Base-by-base conservation (phyloP, 2,888 invertebrate species). In the Phoenoteleia sp. region DNA sequence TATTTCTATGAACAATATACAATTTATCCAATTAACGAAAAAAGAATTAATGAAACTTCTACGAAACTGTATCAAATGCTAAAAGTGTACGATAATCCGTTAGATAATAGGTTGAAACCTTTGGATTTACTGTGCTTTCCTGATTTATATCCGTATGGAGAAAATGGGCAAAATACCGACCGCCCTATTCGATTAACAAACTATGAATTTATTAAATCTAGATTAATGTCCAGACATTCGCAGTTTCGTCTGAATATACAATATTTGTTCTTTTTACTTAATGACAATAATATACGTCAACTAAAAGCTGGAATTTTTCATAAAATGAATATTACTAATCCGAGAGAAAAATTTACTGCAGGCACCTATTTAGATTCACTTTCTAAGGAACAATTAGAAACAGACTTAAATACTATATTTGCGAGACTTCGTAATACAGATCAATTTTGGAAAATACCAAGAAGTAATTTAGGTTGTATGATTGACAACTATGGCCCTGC, bases 41-140 rank as follows among this genome's bases (percentile, higher is more conserved):
- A 62, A 36, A 76, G 62, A 19, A 58, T 69, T 27, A 74, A 87
- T 62, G 80, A 85, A 33, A 56, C 19, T 54, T 17, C 69, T 17
- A 69, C 54, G 5, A 39, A 15, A 15, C 19, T 89, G 2, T 89
- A 89, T 60, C 88, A 88, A 76, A 88, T 90, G 89, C 21, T 84
- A 23, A 83, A 86, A 84, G 66, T 90, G 1, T 49, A 81, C 5
- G 88, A 86, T 17, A 45, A 64, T 15, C 84, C 87, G 7, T 47
- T 90, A 27, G 86, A 88, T 80, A 66, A 69, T 54, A 52, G 84
- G 15, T 13, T 39, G 17, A 77, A 87, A 81, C 39, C 71, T 52
- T 49, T 88, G 2, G 88, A 89, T 86, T 49, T 87, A 15, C 66
- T 76, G 72, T 90, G 87, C 49, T 88, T 88, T 81, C 87, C n/a